These are phyloP conservation scores for Spilosoma lubricipeda DNA, from an alignment of 2,888 invertebrate genomes.

Conservation along the genomic window DNA sequence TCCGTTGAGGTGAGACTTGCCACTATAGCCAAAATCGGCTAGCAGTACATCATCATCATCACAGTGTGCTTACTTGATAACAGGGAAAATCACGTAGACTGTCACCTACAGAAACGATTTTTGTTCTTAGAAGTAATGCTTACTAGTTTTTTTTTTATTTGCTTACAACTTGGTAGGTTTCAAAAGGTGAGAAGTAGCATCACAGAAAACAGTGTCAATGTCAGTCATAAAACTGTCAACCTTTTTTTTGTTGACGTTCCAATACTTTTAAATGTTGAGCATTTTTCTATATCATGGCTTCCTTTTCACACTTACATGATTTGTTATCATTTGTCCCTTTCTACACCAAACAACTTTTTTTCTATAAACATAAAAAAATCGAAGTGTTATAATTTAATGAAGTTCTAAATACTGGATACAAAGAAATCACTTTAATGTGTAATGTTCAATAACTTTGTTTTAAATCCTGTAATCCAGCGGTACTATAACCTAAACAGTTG, in stretches of 20 bases:
- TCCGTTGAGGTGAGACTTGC: no score
- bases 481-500: neutral
- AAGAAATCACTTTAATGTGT: slow-evolving; percentile 5
- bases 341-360: slow-evolving; percentile 31
- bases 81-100: neutral
- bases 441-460: neutral
- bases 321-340: slow-evolving; percentile 21
- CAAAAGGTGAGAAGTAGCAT: neutral
- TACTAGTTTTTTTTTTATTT: neutral
- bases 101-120: neutral
- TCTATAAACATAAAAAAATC: slow-evolving; percentile 39
- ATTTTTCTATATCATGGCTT: slow-evolving; percentile 39
- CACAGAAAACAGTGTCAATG: slow-evolving; percentile 1
- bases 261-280: slow-evolving; percentile 43
- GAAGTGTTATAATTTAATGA: slow-evolving; percentile 22
- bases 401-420: neutral
- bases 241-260: slow-evolving; percentile 22
- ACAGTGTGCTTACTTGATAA: neutral
- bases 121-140: neutral
- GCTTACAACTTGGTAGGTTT: neutral
- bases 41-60: no score
- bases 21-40: no score
- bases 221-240: slow-evolving; percentile 22
- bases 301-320: slow-evolving; percentile 21
- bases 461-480: neutral